phyloP scores from a whole-genome alignment of 2,797 vertebrate species.

The Meda fulgida region DNA sequence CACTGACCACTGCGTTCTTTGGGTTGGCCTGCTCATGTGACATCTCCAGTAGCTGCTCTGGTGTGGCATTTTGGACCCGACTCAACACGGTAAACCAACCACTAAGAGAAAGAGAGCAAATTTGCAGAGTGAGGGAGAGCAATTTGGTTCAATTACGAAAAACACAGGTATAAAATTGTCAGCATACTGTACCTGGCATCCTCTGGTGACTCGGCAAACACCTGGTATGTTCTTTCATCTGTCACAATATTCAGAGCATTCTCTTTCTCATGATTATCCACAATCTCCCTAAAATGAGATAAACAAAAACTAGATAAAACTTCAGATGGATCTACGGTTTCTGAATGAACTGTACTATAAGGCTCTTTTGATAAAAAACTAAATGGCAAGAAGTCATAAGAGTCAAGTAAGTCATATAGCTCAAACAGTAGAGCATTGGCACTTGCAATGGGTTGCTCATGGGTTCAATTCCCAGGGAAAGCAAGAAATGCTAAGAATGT shows the following conservation, averaged over 20 bases:
- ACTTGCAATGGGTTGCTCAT: too few relatives aligned
- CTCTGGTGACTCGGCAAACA: conserved; percentile 93
- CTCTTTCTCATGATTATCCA: conserved; percentile 93
- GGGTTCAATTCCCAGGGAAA: too few relatives aligned
- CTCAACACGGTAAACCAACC: conserved; percentile 86
- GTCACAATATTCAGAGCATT: conserved; percentile 93
- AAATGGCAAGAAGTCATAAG: not conserved
- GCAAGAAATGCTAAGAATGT: too few relatives aligned
- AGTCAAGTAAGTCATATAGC: too few relatives aligned
- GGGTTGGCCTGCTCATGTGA: conserved; percentile 88
- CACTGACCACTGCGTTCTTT: conserved; percentile 86
- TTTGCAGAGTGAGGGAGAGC: not conserved
- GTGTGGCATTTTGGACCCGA: conserved; percentile 81
- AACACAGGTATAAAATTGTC: not conserved
- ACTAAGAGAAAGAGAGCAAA: conserved; percentile 63
- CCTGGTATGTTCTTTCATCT: conserved; percentile 90
- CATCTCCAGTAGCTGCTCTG: conserved; percentile 86
- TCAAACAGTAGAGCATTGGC: too few relatives aligned
- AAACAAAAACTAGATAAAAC: not conserved
- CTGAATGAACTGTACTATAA: not conserved
- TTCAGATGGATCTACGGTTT: not conserved
- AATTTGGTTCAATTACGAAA: not conserved
- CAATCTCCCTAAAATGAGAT: conserved; percentile 81
- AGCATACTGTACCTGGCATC: conserved; percentile 84
- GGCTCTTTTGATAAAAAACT: not conserved